Conservation (phyloP, 2,797 vertebrate species). For the Argentina silus region DNA sequence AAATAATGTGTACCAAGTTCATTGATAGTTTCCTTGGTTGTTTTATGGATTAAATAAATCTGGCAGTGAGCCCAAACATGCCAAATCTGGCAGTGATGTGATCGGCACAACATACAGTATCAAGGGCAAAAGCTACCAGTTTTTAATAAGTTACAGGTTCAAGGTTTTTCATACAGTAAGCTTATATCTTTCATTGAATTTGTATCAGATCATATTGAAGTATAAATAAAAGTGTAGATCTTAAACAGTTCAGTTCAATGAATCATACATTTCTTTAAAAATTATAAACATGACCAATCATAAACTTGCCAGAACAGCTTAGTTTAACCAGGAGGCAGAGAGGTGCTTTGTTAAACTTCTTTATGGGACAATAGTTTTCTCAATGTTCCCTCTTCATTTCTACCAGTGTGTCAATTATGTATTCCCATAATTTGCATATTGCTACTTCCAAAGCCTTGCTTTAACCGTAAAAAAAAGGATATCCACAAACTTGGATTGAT, state of each 20-base stretch:
- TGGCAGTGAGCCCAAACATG: too few relatives aligned
- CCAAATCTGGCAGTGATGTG: neutral
- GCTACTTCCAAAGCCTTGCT: conserved; percentile 2
- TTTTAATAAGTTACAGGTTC: neutral
- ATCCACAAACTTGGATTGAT: conserved; percentile 14
- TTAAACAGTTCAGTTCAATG: neutral
- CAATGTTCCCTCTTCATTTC: neutral
- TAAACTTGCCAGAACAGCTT: neutral
- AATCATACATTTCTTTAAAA: neutral
- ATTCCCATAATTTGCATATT: conserved; percentile 5
- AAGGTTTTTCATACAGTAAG: too few relatives aligned
- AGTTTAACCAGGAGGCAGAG: neutral
- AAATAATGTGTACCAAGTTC: too few relatives aligned
- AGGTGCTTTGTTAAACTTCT: neutral
- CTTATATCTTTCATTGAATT: neutral
- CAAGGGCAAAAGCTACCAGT: neutral
- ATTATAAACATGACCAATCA: neutral
- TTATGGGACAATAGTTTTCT: neutral
- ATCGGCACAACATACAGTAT: too few relatives aligned
- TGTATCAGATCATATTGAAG: neutral
- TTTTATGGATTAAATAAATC: neutral
- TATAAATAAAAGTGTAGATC: neutral
- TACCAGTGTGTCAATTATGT: conserved; percentile 1
- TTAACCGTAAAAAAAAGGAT: conserved; percentile 18
- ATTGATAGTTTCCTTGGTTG: neutral